Percentiles rank a stretch among this genome's conserved stretches.
phyloP scores from a whole-genome alignment of 2,888 invertebrate genomes.

The Empis stercorea region DNA sequence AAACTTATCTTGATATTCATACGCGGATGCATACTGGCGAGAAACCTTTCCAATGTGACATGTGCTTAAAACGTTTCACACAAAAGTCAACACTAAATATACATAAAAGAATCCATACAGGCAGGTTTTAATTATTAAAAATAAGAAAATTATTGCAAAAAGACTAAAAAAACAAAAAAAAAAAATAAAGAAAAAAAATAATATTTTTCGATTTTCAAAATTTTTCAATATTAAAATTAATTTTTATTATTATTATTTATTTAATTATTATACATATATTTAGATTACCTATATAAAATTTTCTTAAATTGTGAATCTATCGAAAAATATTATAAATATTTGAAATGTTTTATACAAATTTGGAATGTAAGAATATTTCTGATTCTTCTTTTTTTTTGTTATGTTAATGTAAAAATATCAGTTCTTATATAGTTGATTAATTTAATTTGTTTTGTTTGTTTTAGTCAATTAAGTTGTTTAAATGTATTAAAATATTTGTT shows the following conservation, averaged over 20 bases:
- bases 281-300: no score
- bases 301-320: neutral
- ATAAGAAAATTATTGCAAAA: neutral
- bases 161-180: neutral
- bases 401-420: conserved; percentile 9
- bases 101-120: conserved; percentile 67
- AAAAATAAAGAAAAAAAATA: neutral
- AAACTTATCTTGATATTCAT: conserved; percentile 42
- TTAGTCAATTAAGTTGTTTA: no score
- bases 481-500: neutral
- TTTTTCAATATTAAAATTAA: neutral
- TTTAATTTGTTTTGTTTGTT: conserved; percentile 4
- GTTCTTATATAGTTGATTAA: neutral
- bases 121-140: conserved; percentile 15
- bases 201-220: neutral
- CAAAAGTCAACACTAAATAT: conserved; percentile 72
- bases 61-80: conserved; percentile 56
- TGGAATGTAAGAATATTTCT: neutral
- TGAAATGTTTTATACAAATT: neutral
- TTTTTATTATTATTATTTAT: no score
- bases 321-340: neutral
- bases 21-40: conserved; percentile 34
- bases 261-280: no score
- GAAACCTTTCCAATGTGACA: conserved; percentile 21
- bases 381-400: neutral